Evolutionary conservation across 2,113 vertebrate genomes (phyloP), one percentile per base, ranked within the genome.

Genomic region (Cinclus cinclus): DNA sequence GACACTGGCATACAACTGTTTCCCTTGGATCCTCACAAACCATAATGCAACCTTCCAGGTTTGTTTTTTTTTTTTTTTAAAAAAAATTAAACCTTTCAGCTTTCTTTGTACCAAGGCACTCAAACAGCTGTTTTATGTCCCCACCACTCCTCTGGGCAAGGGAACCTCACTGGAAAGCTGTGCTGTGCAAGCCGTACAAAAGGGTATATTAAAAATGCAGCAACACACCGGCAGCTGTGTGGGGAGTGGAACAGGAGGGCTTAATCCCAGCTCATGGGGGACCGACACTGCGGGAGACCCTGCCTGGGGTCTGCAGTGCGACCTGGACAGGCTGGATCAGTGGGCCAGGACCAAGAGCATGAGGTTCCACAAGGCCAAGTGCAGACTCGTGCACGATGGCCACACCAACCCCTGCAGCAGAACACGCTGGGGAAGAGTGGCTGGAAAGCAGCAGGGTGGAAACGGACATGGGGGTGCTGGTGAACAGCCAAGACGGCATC

Each of bases 221-320:
- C 33, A 39, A 6, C 60, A 17, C 15, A 12, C 2, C 0, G 0
- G 5, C 12, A 31, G 44, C n/a, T 6, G 20, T 3, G 35, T 1
- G 4, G 33, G 30, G 33, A 71, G 15, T 9, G 5, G 42, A 7
- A 35, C 4, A 6, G 55, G 9, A 70, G 12, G 7, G 35, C 21
- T 78, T 12, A 9, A 8, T 10, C 42, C 69, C 39, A 10, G 6
- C 22, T 16, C 33, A 9, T 1, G 5, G 47, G 33, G 15, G 7
- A n/a, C 15, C 33, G 50, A 49, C 0, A 1, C 11, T 11, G 15
- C 2, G 19, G 35, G 47, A 44, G 3, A 41, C 4, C 31, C 39
- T 25, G 39, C 31, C 37, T 10, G 6, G 31, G 30, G 1, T 27
- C 30, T 19, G 69, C 53, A 75, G 53, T 0, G 0, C 39, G 52